Base-by-base conservation (phyloP, 2,888 invertebrate genomes). In the Digitonthophagus gazella region DNA sequence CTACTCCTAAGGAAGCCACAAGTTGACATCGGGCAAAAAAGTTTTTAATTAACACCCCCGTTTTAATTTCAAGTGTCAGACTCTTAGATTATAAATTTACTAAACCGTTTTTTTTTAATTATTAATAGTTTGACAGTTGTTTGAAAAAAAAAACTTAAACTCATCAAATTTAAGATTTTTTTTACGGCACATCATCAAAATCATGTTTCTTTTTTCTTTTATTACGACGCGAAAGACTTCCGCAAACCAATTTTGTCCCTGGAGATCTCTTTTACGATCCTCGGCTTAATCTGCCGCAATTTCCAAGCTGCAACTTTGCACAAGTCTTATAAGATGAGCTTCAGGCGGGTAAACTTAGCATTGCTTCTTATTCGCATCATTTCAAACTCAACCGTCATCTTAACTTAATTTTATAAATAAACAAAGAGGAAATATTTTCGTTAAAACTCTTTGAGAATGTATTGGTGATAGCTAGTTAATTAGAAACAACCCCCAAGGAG, bases 1-100 rank as follows among this genome's bases (percentile, higher is more conserved):
- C 16, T n/a, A 2, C 1, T 11, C 57, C 15, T 20, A 18, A 19
- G 11, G 61, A 61, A 61, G 61, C 61, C 20, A 61, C 61, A 61
- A 61, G 61, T 61, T 18, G 61, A 20, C 19, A 18, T 15, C 19
- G 3, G n/a, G 61, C 61, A 61, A 61, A 61, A 61, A 61, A 61
- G 19, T 61, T 61, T 61, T 61, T 61, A 61, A 61, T 61, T 61
- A 61, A 61, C 61, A 61, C 61, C n/a, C n/a, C n/a, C 61, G 20
- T 19, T 61, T 61, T 61, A 20, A n/a, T n/a, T n/a, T n/a, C n/a
- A n/a, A n/a, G n/a, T n/a, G n/a, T n/a, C n/a, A n/a, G n/a, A n/a
- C n/a, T n/a, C n/a, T n/a, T n/a, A n/a, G n/a, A n/a, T n/a, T n/a
- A n/a, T n/a, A n/a, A n/a, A n/a, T n/a, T n/a, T n/a, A n/a, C n/a